These are phyloP conservation scores for Magallana gigas DNA, from an alignment of 1,140 invertebrate species.

Conservation along the genomic window DNA sequence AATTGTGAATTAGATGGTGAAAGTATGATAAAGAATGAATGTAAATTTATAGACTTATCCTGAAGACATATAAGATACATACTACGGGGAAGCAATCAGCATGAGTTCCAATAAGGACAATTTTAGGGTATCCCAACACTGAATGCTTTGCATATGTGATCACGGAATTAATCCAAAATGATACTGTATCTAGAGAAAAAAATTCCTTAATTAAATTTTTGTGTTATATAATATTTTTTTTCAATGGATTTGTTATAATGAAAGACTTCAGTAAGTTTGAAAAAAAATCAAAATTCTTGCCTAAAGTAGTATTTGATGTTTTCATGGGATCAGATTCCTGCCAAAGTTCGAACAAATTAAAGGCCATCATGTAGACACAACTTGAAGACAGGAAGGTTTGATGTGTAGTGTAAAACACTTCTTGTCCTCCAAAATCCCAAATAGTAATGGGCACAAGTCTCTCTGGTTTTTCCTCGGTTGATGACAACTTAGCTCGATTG, in stretches of 20 bases:
- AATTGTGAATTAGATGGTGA: too few species aligned
- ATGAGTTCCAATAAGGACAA: constrained; percentile 44
- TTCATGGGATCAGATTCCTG: background rate
- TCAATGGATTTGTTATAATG: too few species aligned
- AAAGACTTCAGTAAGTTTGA: background rate
- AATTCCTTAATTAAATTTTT: background rate
- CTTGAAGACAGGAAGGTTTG: constrained; percentile 46
- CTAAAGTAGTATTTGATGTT: background rate
- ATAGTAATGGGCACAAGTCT: constrained; percentile 34
- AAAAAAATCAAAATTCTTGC: background rate
- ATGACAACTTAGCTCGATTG: background rate
- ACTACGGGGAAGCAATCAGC: constrained; percentile 27
- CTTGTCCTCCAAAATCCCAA: constrained; percentile 51
- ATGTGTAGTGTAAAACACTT: constrained; percentile 48
- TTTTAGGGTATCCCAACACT: constrained; percentile 37
- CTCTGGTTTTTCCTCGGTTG: background rate
- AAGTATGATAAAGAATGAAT: too few species aligned
- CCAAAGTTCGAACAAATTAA: constrained; percentile 24
- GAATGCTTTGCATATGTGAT: constrained; percentile 16
- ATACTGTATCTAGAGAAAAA: constrained; percentile 12
- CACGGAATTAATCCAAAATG: constrained; percentile 44
- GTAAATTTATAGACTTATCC: too few species aligned
- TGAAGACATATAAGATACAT: background rate
- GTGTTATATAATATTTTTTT: background rate
- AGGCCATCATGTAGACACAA: constrained; percentile 36